Conservation (phyloP, 1,140 invertebrate species). For the Drosophila bipectinata region DNA sequence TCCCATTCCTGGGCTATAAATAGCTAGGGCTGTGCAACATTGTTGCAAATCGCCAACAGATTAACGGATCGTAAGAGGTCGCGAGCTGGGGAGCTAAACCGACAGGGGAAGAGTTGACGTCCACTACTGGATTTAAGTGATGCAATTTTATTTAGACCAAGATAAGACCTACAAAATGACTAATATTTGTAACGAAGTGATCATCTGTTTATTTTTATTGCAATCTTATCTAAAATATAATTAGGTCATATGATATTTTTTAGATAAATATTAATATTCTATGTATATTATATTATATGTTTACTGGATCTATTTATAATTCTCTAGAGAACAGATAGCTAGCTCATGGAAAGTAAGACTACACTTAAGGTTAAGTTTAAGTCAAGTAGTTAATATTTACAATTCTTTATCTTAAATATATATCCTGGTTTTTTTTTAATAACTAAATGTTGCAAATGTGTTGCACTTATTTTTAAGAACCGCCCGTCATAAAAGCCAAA, state of each 20-base stretch:
- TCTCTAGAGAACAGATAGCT: too few species aligned
- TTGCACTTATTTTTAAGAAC: neutral
- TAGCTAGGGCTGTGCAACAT: constrained; percentile 56
- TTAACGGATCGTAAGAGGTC: constrained; percentile 49
- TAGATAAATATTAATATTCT: too few species aligned
- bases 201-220: neutral
- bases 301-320: too few species aligned
- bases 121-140: neutral
- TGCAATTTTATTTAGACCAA: neutral
- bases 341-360: too few species aligned
- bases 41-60: constrained; percentile 63
- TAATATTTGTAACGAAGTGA: neutral
- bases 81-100: constrained; percentile 2
- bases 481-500: neutral
- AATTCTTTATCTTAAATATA: too few species aligned
- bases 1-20: constrained; percentile 45
- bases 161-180: neutral
- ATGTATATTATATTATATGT: too few species aligned
- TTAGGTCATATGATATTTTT: too few species aligned
- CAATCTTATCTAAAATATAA: neutral
- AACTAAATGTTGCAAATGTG: too few species aligned
- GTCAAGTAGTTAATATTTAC: too few species aligned
- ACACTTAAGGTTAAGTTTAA: too few species aligned
- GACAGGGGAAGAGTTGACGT: neutral
- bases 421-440: too few species aligned